Evolutionary conservation across 2,888 invertebrate genomes (phyloP).

Genomic region (Venusia cambrica): DNA sequence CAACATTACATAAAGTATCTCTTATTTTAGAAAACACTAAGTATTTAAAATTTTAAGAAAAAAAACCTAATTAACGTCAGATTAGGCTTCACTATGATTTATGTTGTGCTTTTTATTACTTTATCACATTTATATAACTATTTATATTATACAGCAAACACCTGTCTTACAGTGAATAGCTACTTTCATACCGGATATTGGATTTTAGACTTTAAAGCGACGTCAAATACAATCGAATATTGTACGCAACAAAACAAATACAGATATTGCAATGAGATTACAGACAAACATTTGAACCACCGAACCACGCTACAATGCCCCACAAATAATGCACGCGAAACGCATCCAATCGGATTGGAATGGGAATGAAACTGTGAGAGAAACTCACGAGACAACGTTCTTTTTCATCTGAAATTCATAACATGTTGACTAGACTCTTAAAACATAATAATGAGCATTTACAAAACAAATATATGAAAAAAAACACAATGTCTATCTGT

Average conservation of each 20-base stretch:
- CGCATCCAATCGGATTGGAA: constrained; percentile 32
- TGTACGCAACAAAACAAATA: constrained; percentile 23
- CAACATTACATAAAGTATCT: constrained; percentile 50
- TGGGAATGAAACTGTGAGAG: constrained; percentile 46
- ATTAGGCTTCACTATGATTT: constrained; percentile 73
- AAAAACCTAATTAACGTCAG: constrained; percentile 64
- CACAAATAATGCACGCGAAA: constrained; percentile 35
- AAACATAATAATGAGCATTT: constrained; percentile 78
- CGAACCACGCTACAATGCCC: constrained; percentile 37
- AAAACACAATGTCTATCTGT: constrained; percentile 29
- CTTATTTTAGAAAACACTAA: constrained; percentile 61
- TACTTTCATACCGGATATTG: constrained; percentile 48
- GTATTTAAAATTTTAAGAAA: constrained; percentile 55
- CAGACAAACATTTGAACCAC: constrained; percentile 30
- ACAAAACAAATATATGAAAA: constrained; percentile 57
- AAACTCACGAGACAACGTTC: constrained; percentile 40
- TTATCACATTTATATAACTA: constrained; percentile 74
- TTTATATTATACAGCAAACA: constrained; percentile 60
- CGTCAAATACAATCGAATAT: constrained; percentile 33
- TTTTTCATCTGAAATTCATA: constrained; percentile 65
- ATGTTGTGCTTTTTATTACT: constrained; percentile 74
- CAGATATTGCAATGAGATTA: constrained; percentile 25
- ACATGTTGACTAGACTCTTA: constrained; percentile 79
- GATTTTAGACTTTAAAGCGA: constrained; percentile 52
- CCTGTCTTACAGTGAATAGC: constrained; percentile 69